Evolutionary conservation across 2,113 vertebrate species (phyloP), one percentile per base, ranked within the genome.

Genomic region (Calyptomena viridis): DNA sequence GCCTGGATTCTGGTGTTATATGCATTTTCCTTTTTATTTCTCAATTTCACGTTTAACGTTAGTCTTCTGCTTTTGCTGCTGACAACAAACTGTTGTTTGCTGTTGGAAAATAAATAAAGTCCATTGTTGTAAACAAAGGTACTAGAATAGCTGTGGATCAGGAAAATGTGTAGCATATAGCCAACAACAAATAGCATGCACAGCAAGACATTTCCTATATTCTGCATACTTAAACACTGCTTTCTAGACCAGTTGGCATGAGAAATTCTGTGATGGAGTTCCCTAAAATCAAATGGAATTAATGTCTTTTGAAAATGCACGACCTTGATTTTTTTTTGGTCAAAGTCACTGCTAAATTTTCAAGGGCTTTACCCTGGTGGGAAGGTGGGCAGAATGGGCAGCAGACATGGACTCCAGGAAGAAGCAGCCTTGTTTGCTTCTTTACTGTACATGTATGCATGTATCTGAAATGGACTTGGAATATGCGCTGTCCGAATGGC

Each of bases 11-110:
- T 97, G 14, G 98, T 97, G 96, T 99, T 99, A 93, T 99, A 99
- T 7, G 99, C 98, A 30, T 98, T 99, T 95, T 99, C 99, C 69
- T 97, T 98, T 92, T 96, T 98, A 94, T 99, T 99, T 95, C 74
- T 98, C 94, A 99, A 91, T 11, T 89, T 96, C 31, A 99, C 93
- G 5, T 96, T 96, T 88, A 99, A 99, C 0, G 98, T 98, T 94
- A 99, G 80, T 56, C 98, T 98, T 96, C 95, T 98, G 95, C 96
- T 98, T 84, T 98, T 98, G 87, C 96, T 98, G 89, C 97, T 98
- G 96, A 99, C 98, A 95, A 98, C 93, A 44, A 97, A 95, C 5
- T 98, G 97, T 49, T 96, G 76, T 46, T 97, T 97, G 93, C 99
- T 99, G 97, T 94, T 97, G 96, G 84, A 98, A 96, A 93, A 95